phyloP scores from a whole-genome alignment of 2,888 invertebrate species.

The Gryllus longicercus region DNA sequence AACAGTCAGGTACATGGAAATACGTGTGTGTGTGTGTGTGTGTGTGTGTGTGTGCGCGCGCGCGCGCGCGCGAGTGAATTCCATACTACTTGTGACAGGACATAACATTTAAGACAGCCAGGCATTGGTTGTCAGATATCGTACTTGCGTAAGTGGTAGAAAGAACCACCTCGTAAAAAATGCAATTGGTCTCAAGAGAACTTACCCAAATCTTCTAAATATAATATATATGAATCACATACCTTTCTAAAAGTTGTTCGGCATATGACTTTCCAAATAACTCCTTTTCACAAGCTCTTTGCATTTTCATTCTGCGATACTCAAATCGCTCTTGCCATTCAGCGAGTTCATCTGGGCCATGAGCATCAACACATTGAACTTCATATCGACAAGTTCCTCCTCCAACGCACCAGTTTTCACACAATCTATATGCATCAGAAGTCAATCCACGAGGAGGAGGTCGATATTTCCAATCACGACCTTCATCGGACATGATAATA shows the following conservation, averaged over 20 bases:
- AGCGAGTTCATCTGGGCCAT: constrained; percentile 64
- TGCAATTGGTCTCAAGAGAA: too few relatives aligned
- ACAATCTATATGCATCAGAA: constrained; percentile 61
- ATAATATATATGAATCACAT: not conserved
- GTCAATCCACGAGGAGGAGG: constrained; percentile 67
- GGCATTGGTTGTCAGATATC: too few relatives aligned
- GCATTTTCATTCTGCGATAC: constrained; percentile 60
- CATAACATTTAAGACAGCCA: too few relatives aligned
- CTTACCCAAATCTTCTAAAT: too few relatives aligned
- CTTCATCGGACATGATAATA: constrained; percentile 67
- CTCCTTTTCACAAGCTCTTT: constrained; percentile 63
- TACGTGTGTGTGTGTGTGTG: too few relatives aligned
- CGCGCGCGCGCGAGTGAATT: too few relatives aligned
- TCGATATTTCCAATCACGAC: constrained; percentile 63
- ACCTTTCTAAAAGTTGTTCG: constrained; percentile 63
- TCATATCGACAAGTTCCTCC: constrained; percentile 62
- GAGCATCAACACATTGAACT: constrained; percentile 70
- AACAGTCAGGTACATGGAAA: too few relatives aligned
- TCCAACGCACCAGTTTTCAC: constrained; percentile 49
- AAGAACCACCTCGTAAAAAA: too few relatives aligned
- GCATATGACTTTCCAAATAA: constrained; percentile 59
- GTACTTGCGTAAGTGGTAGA: too few relatives aligned
- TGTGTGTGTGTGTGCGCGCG: too few relatives aligned
- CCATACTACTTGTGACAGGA: too few relatives aligned
- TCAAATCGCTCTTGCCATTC: constrained; percentile 73